A percentile compares a stretch with the other conserved stretches of the same genome.
Evolutionary conservation across 2,888 invertebrate genomes (phyloP).

Genomic region (Drosophila mulleri): DNA sequence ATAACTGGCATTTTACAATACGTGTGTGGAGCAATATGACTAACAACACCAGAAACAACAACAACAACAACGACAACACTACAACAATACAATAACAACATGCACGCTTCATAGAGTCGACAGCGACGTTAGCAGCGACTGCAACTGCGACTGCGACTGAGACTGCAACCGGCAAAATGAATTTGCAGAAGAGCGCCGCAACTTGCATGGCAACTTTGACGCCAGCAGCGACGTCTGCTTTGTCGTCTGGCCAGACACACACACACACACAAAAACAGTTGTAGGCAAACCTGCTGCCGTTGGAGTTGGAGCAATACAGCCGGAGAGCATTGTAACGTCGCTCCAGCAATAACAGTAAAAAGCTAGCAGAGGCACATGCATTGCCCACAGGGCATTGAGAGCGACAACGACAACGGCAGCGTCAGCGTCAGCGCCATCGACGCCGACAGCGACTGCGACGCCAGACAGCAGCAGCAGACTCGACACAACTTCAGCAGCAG

Average conservation of each 20-base stretch:
- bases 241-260: slow-evolving; percentile 42
- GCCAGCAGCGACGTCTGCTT: slow-evolving; percentile 39
- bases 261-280: not conserved
- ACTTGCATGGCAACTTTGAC: slow-evolving; percentile 42
- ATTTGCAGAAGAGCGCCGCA: slow-evolving; percentile 37
- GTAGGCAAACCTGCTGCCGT: slow-evolving; percentile 18
- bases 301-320: slow-evolving; percentile 35
- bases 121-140: slow-evolving; percentile 22
- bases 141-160: slow-evolving; percentile 25
- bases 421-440: slow-evolving; percentile 13
- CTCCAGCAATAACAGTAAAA: slow-evolving; percentile 53
- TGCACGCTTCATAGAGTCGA: slow-evolving; percentile 52
- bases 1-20: slow-evolving; percentile 50
- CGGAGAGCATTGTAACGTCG: slow-evolving; percentile 31
- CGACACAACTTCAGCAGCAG: slow-evolving; percentile 51
- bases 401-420: slow-evolving; percentile 21
- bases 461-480: slow-evolving; percentile 31
- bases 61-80: slow-evolving; percentile 21
- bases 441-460: slow-evolving; percentile 32
- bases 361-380: slow-evolving; percentile 49
- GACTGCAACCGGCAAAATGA: slow-evolving; percentile 40
- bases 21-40: slow-evolving; percentile 49
- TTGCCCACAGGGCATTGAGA: slow-evolving; percentile 51
- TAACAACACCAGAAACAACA: slow-evolving; percentile 41
- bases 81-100: slow-evolving; percentile 12